These are phyloP conservation scores for Drosophila micromelanica DNA, from an alignment of 1,140 invertebrate genomes.

Conservation along the genomic window DNA sequence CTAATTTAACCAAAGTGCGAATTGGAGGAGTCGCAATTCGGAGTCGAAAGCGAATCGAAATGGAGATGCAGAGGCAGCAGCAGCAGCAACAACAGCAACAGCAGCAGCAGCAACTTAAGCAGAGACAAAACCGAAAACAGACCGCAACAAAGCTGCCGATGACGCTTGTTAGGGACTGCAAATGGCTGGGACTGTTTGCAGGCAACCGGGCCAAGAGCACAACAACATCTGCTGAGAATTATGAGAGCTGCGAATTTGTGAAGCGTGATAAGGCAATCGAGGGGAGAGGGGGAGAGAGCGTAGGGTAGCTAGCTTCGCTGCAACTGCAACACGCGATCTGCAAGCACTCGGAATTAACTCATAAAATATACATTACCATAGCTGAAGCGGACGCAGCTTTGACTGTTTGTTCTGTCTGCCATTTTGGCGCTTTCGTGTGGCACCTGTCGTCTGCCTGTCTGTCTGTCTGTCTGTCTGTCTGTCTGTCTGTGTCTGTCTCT, in stretches of 20 bases:
- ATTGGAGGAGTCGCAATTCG: slow-evolving; percentile 79
- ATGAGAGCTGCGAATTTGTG: slow-evolving; percentile 81
- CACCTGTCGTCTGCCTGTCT: slow-evolving; percentile 62
- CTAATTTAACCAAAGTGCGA: slow-evolving; percentile 83
- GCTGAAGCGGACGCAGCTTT: slow-evolving; percentile 48
- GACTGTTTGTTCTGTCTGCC: slow-evolving; percentile 63
- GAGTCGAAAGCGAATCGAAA: slow-evolving; percentile 76
- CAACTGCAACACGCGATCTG: slow-evolving; percentile 70
- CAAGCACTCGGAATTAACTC: slow-evolving; percentile 69
- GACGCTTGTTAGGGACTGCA: slow-evolving; percentile 62
- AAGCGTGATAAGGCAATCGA: slow-evolving; percentile 66
- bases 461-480: neutral
- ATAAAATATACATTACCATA: slow-evolving; percentile 83
- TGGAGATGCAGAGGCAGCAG: slow-evolving; percentile 42
- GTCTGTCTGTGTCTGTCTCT: slow-evolving; percentile 9
- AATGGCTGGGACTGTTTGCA: slow-evolving; percentile 11
- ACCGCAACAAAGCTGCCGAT: slow-evolving; percentile 78
- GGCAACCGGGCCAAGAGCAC: neutral
- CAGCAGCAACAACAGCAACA: slow-evolving; percentile 17
- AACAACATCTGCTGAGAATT: slow-evolving; percentile 55
- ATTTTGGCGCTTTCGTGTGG: slow-evolving; percentile 77
- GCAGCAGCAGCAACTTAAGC: slow-evolving; percentile 29
- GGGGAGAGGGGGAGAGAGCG: neutral
- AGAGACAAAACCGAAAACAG: slow-evolving; percentile 64
- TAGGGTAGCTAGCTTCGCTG: slow-evolving; percentile 37